Conservation (phyloP, 2,888 invertebrate species). For the Pocota personata region DNA sequence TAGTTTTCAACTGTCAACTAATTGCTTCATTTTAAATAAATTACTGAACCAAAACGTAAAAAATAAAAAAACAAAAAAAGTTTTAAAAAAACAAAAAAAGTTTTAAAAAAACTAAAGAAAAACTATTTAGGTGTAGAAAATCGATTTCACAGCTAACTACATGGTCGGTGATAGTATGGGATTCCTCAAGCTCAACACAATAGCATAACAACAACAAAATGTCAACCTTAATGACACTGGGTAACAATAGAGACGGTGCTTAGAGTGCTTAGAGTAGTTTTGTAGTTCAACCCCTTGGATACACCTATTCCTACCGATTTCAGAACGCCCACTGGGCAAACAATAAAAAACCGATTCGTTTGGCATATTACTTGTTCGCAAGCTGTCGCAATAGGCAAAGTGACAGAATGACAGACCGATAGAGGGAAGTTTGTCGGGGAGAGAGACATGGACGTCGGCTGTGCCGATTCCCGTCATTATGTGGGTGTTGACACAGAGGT, state of each 20-base stretch:
- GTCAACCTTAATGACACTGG: slow-evolving; percentile 52
- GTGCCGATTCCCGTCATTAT: slow-evolving; percentile 46
- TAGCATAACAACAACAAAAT: slow-evolving; percentile 15
- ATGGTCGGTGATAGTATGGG: no score
- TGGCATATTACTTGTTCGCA: slow-evolving; percentile 51
- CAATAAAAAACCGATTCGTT: slow-evolving; percentile 49
- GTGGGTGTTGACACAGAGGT: slow-evolving; percentile 67
- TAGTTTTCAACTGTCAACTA: slow-evolving; percentile 64
- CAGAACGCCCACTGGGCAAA: slow-evolving; percentile 44
- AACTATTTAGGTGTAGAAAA: slow-evolving; percentile 41
- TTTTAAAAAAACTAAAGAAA: slow-evolving; percentile 14
- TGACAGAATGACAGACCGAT: slow-evolving; percentile 58
- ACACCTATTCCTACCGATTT: slow-evolving; percentile 69
- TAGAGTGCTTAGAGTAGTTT: slow-evolving; percentile 36
- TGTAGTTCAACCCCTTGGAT: slow-evolving; percentile 50
- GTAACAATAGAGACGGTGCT: slow-evolving; percentile 44
- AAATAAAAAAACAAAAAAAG: no score
- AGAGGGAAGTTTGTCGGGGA: no score
- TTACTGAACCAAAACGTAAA: slow-evolving; percentile 40
- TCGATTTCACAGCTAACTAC: slow-evolving; percentile 45
- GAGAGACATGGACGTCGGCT: slow-evolving; percentile 23
- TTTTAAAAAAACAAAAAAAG: slow-evolving; percentile 19
- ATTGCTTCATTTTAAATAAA: slow-evolving; percentile 67
- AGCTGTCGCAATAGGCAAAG: slow-evolving; percentile 43
- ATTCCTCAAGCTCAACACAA: neutral